phyloP scores from a whole-genome alignment of 1,140 invertebrate species.

The Drosophila sulfurigaster region DNA sequence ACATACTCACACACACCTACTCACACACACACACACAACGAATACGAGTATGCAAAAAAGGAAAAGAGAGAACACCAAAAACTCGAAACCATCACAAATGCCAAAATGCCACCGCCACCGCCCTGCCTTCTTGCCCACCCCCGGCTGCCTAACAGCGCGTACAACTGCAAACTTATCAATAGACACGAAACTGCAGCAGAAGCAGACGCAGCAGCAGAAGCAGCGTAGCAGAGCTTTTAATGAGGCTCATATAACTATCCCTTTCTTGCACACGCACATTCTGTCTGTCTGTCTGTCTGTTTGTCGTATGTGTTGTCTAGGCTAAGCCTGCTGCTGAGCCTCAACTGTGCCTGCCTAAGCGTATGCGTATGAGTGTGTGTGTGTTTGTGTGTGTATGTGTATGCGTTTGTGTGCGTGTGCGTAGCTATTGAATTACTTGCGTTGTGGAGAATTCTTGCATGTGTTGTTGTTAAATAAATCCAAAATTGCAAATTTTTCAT shows the following conservation, averaged over 20 bases:
- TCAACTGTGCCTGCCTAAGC: too few relatives aligned
- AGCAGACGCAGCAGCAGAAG: background rate
- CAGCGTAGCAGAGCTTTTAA: background rate
- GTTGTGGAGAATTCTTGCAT: conserved; percentile 26
- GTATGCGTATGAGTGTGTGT: background rate
- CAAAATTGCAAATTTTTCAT: background rate
- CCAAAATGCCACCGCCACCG: background rate
- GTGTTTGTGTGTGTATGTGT: conserved; percentile 5
- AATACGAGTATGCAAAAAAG: background rate
- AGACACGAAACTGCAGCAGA: background rate
- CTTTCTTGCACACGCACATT: conserved; percentile 4
- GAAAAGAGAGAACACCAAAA: background rate
- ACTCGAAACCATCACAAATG: background rate
- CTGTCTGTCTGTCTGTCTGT: conserved; percentile 32
- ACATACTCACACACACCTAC: background rate
- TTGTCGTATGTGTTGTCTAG: background rate
- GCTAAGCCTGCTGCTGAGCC: conserved; percentile 11
- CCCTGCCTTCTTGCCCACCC: too few relatives aligned
- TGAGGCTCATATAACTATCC: background rate
- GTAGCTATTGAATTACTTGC: conserved; percentile 13
- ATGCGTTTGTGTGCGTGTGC: background rate
- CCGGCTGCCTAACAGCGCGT: background rate
- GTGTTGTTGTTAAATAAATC: conserved; percentile 2
- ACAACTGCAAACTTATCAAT: background rate
- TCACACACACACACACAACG: background rate